Evolutionary conservation across 2,888 invertebrate genomes (phyloP), one percentile per base, ranked within the genome.

Genomic region (Erebia aethiops): DNA sequence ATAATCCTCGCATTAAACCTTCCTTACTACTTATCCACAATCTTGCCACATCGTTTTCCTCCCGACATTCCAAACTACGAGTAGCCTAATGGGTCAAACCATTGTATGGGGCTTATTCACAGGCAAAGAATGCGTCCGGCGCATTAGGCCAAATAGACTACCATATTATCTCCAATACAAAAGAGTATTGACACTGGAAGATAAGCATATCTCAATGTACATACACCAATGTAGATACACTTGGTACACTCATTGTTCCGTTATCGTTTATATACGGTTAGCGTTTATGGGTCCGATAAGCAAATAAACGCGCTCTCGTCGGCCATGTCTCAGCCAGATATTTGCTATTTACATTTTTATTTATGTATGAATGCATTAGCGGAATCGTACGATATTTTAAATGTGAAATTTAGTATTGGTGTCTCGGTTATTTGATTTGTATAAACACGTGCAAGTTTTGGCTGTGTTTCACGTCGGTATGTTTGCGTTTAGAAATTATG

Each of bases 111-210:
- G 82, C 86, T 86, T 89, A 88, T 90, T 90, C 87, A 89, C 84
- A 84, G 85, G 79, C 74, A 81, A 87, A 86, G 91, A 92, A 92
- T 92, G 91, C 82, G 86, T 80, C 81, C 82, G 83, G 78, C 83
- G 84, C 91, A 91, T 92, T 91, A 90, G 87, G 88, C 87, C 87
- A 90, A 90, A 92, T 87, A 90, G 89, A 85, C 88, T 89, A 83
- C 87, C 88, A 85, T 92, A 91, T 92, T 92, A 91, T 92, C 92
- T 87, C 79, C 81, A 82, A 87, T 87, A 92, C 92, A 93, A 92
- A 92, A 91, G 92, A 90, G 88, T 92, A 92, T 92, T 92, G 92
- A 92, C 92, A 89, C 81, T 83, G 70, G 81, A 79, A 88, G 92
- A 92, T 92, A 92, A 91, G 87, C 87, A 78, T 92, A 91, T 92